These are phyloP conservation scores for Pseudachorutes palmiensis DNA, from an alignment of 1,140 invertebrate genomes.

Conservation along the genomic window DNA sequence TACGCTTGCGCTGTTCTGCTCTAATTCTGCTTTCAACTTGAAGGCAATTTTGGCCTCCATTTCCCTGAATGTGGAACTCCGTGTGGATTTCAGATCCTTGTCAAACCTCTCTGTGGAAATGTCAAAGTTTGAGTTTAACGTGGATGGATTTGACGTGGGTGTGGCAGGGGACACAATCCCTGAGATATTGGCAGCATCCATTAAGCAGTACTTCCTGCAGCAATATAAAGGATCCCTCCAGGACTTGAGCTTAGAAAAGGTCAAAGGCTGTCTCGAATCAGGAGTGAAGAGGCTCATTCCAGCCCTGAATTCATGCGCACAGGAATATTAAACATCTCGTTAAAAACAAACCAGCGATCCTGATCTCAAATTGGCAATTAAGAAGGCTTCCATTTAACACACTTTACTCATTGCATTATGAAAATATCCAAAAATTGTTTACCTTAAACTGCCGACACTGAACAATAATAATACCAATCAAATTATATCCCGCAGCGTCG, in stretches of 20 bases:
- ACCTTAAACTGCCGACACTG: too few species aligned
- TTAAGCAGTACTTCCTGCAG: neutral
- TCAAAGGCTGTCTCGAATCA: neutral
- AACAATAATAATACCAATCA: too few species aligned
- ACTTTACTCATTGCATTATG: too few species aligned
- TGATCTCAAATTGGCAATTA: too few species aligned
- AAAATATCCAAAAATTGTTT: too few species aligned
- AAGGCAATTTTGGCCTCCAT: neutral
- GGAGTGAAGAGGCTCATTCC: too few species aligned
- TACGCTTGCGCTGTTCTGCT: neutral
- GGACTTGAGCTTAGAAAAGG: neutral
- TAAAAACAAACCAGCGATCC: too few species aligned
- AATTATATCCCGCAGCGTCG: too few species aligned
- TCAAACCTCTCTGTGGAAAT: neutral
- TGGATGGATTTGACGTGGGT: neutral
- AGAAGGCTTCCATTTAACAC: too few species aligned
- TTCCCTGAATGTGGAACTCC: constrained; percentile 1
- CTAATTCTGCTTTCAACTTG: neutral
- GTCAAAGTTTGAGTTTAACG: neutral
- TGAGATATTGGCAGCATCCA: neutral
- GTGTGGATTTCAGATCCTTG: neutral
- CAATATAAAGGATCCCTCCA: neutral
- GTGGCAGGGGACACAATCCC: neutral
- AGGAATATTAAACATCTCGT: too few species aligned
- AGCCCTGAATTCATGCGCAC: too few species aligned